A percentile compares a stretch with the other conserved stretches of the same genome.
Evolutionary conservation across 2,113 vertebrate genomes (phyloP).

Genomic region (Sorex fumeus): DNA sequence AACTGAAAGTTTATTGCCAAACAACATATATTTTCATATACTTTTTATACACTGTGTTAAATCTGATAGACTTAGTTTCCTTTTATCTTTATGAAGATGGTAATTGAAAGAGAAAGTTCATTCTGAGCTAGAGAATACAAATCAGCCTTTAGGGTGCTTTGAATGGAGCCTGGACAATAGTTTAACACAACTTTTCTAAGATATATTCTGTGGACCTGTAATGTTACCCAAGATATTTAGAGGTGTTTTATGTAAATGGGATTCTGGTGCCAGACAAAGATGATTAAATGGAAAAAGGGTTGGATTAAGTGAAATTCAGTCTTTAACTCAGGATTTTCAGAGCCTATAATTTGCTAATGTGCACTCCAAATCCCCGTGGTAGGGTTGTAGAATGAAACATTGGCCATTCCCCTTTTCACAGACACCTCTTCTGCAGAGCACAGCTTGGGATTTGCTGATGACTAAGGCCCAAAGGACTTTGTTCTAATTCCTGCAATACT

Average conservation of each 20-base stretch:
- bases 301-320: not conserved
- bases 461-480: no score
- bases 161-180: not conserved
- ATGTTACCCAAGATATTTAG: conserved; percentile 10
- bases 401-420: not conserved
- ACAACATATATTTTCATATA: conserved; percentile 14
- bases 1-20: conserved; percentile 20
- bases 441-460: not conserved
- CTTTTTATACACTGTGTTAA: not conserved
- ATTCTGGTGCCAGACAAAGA: not conserved
- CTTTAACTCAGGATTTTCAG: not conserved
- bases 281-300: conserved; percentile 16
- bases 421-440: not conserved
- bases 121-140: not conserved
- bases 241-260: conserved; percentile 4
- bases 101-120: conserved; percentile 27
- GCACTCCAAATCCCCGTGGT: not conserved
- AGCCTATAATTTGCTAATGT: conserved; percentile 13
- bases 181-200: not conserved
- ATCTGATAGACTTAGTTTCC: not conserved
- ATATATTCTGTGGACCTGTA: not conserved
- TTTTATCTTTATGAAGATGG: not conserved
- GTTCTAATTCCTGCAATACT: not conserved
- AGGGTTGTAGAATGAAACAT: not conserved
- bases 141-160: not conserved